A percentile compares a stretch with the other conserved stretches of the same genome.
Conservation (phyloP, 2,113 vertebrate species). For the Abramis brama region DNA sequence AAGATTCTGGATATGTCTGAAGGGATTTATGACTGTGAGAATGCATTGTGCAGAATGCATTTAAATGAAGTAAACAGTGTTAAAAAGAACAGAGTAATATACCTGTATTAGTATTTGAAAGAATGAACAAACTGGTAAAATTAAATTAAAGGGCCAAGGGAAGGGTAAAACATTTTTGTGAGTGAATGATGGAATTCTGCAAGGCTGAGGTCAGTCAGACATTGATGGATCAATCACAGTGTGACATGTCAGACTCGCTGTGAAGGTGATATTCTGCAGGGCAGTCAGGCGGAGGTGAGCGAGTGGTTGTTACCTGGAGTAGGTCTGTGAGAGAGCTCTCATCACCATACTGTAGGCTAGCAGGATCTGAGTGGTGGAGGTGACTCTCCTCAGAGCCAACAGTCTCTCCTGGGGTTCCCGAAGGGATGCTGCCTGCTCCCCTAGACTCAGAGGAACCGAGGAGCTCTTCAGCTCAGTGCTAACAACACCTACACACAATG, state of each 20-base stretch:
- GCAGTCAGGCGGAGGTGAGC: not conserved
- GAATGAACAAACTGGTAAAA: not conserved
- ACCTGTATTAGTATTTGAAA: not conserved
- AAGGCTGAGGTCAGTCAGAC: not conserved
- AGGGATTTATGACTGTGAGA: not conserved
- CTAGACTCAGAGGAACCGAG: slow-evolving; percentile 68
- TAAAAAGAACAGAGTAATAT: not conserved
- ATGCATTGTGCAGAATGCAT: not conserved
- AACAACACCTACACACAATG: slow-evolving; percentile 56
- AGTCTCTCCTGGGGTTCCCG: slow-evolving; percentile 77
- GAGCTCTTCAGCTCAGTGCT: slow-evolving; percentile 68
- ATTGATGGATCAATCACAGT: slow-evolving; percentile 10
- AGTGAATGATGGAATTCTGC: not conserved
- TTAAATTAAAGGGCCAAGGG: not conserved
- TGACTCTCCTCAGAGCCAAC: slow-evolving; percentile 77
- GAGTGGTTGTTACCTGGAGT: slow-evolving; percentile 68
- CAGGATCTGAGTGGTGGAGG: slow-evolving; percentile 78
- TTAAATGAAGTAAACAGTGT: not conserved
- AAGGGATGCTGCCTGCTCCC: slow-evolving; percentile 78
- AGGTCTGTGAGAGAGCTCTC: slow-evolving; percentile 77
- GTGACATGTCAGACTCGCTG: not conserved
- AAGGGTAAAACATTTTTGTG: not conserved
- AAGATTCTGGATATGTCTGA: not conserved
- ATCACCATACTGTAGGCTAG: slow-evolving; percentile 83
- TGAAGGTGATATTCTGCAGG: not conserved